These are phyloP conservation scores for Spilogale gracilis DNA, from an alignment of 2,113 vertebrate species.

Conservation along the genomic window DNA sequence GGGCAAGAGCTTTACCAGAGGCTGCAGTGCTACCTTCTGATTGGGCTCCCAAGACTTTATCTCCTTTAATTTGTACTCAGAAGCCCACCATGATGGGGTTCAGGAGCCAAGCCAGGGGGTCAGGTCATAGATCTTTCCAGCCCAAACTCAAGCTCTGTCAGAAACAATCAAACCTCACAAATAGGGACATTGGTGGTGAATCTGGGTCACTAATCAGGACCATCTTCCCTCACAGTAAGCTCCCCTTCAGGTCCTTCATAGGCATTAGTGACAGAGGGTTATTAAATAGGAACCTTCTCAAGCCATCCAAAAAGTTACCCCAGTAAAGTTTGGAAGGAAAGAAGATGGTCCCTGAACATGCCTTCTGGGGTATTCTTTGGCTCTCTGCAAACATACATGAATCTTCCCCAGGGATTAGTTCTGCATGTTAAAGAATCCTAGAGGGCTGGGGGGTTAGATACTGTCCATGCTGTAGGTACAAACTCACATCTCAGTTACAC, in stretches of 20 bases:
- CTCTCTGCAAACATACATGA: neutral
- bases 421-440: neutral
- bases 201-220: neutral
- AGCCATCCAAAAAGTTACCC: neutral
- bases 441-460: accelerated
- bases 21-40: neutral
- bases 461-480: accelerated
- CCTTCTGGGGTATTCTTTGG: neutral
- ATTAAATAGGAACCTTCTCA: neutral
- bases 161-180: neutral
- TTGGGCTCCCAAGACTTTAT: neutral
- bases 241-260: neutral
- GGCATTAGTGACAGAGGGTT: neutral
- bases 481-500: neutral
- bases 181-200: neutral
- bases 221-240: neutral
- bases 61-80: neutral
- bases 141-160: neutral
- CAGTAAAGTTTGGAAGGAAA: neutral
- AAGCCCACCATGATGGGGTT: neutral
- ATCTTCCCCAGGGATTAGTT: neutral
- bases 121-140: neutral
- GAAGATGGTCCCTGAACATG: neutral
- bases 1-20: neutral
- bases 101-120: neutral